Evolutionary conservation across 2,797 vertebrate species (phyloP).

Genomic region (Neopelma chrysocephalum): DNA sequence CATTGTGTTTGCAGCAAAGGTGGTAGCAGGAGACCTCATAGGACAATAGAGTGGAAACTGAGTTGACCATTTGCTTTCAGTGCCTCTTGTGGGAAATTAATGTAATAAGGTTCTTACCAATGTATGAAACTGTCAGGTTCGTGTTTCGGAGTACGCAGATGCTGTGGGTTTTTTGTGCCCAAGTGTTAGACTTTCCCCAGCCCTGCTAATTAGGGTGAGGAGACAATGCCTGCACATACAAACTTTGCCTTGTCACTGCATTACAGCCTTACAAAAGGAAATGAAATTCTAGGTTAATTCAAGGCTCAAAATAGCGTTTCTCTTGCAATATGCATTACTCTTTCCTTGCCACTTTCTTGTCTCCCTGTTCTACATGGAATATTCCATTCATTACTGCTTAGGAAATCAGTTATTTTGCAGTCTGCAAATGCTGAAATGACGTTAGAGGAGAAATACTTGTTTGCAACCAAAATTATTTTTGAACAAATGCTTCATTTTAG

Average conservation of each 20-base stretch:
- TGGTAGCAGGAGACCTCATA: not conserved
- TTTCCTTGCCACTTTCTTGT: conserved; percentile 56
- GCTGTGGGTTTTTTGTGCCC: not conserved
- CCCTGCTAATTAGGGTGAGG: not conserved
- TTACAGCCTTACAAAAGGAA: conserved; percentile 47
- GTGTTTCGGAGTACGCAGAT: not conserved
- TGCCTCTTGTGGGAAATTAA: not conserved
- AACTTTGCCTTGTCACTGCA: conserved; percentile 31
- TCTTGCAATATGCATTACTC: conserved; percentile 64
- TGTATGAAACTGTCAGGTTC: not conserved
- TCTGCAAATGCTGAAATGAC: conserved; percentile 76
- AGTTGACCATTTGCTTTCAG: not conserved
- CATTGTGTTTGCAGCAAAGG: not conserved
- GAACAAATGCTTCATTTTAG: conserved; percentile 43
- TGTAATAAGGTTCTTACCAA: not conserved
- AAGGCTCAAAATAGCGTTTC: conserved; percentile 56
- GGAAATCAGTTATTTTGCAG: conserved; percentile 78
- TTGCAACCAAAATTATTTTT: conserved; percentile 62
- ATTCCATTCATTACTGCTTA: conserved; percentile 79
- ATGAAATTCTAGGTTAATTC: conserved; percentile 64
- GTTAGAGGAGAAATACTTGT: conserved; percentile 69
- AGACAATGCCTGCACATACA: not conserved
- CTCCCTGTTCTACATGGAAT: conserved; percentile 78
- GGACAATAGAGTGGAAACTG: not conserved
- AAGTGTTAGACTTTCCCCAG: not conserved